Conservation (phyloP, 2,888 invertebrate species). For the Eupeodes luniger region DNA sequence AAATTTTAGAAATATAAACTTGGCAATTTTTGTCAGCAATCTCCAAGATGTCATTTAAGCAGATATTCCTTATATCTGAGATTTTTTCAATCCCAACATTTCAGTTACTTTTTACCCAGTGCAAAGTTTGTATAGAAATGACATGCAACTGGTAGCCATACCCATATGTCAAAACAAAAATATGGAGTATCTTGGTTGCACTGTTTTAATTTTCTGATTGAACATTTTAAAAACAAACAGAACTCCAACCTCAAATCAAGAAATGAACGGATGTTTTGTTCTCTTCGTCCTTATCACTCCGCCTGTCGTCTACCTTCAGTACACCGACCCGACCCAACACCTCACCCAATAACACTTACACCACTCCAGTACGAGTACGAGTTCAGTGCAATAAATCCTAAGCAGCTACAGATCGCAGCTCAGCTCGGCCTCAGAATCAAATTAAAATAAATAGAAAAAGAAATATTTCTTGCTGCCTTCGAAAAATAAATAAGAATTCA, state of each 20-base stretch:
- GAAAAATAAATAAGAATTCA: not conserved
- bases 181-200: not conserved
- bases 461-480: constrained; percentile 9
- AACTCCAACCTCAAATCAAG: not conserved
- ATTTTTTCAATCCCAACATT: too few relatives aligned
- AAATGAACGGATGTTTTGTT: constrained; percentile 55
- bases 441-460: not conserved
- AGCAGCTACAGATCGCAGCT: constrained; percentile 3
- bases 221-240: constrained; percentile 39
- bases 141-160: too few relatives aligned
- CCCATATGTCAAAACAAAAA: too few relatives aligned
- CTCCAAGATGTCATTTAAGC: too few relatives aligned
- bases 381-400: constrained; percentile 44
- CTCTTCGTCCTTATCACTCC: not conserved
- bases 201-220: not conserved
- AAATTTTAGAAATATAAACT: too few relatives aligned
- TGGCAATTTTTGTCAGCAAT: too few relatives aligned
- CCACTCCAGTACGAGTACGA: not conserved
- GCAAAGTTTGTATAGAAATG: too few relatives aligned
- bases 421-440: not conserved
- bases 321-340: too few relatives aligned
- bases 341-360: not conserved
- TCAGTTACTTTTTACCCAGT: too few relatives aligned
- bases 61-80: too few relatives aligned
- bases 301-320: not conserved